Base-by-base conservation (phyloP, 2,113 vertebrate genomes). In the Montifringilla adamsi region DNA sequence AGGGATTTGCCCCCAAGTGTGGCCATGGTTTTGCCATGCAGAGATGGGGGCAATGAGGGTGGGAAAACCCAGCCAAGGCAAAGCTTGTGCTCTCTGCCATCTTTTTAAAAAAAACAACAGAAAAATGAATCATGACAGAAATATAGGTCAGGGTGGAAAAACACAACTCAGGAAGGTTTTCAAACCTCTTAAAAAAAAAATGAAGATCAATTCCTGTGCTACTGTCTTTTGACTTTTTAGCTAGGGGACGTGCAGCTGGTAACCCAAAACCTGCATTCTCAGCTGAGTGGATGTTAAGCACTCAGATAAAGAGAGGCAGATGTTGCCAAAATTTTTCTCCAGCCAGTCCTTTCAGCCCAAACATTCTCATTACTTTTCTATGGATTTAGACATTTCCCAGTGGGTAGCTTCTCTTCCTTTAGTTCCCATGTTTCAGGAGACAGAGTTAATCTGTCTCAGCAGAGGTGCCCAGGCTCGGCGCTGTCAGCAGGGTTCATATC, bases 21-120 rank as follows among this genome's bases (percentile, higher is more conserved):
- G 1, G 30, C 53, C 1, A 0, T 4, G 24, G 16, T 37, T 58
- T 76, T 18, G 3, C 56, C 22, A 4, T 0, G 16, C 3, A 12
- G 72, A 1, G 2, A 30, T 7, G 37, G 37, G 33, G 37, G 31
- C n/a, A 24, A 2, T 0, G 17, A 75, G 59, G 60, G 16, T 69
- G 68, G 39, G 39, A 75, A 78, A 68, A 50, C 2, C 4, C 52
- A n/a, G 23, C 13, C 0, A 0, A 0, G 58, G 39, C 50, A 20
- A 35, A 68, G 31, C 9, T 27, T 44, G 31, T 59, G 53, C 20
- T 39, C 16, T 10, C 58, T 84, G 55, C 30, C 23, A 7, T 21
- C 35, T 75, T 83, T 66, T 4, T 13, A 4, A 13, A 43, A 11
- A 41, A n/a, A 46, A 9, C 3, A 47, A 44, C 24, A 35, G 17